These are phyloP conservation scores for Synanceia verrucosa DNA, from an alignment of 2,797 vertebrate genomes.

Conservation along the genomic window DNA sequence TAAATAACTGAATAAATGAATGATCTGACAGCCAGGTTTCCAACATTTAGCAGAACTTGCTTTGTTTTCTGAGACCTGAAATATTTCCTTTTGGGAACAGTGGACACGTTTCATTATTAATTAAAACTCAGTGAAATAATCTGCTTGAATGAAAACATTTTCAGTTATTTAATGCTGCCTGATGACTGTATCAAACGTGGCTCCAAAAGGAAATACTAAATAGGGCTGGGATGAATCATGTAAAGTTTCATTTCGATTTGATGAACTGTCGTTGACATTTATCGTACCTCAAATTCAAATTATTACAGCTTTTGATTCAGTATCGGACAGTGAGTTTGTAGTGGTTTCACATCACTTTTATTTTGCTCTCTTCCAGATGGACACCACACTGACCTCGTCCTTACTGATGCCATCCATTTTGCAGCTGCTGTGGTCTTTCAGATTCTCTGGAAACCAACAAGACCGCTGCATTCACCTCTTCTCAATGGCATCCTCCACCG, in stretches of 20 bases:
- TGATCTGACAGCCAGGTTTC: background rate
- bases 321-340: background rate
- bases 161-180: background rate
- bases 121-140: background rate
- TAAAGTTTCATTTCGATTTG: background rate
- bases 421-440: slow-evolving; percentile 37
- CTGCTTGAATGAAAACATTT: background rate
- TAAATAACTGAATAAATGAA: background rate
- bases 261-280: background rate
- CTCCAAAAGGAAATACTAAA: background rate
- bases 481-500: slow-evolving; percentile 38
- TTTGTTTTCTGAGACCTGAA: background rate
- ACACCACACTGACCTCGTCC: slow-evolving; percentile 28
- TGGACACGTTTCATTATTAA: background rate
- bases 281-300: background rate
- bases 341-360: background rate
- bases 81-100: background rate
- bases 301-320: background rate
- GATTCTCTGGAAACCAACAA: slow-evolving; percentile 37
- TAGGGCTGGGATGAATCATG: background rate
- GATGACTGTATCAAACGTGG: background rate
- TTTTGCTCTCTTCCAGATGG: background rate
- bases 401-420: slow-evolving; percentile 37
- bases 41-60: background rate
- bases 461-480: slow-evolving; percentile 20